These are phyloP conservation scores for Neoseiulus cucumeris DNA, from an alignment of 1,140 invertebrate species.

Conservation along the genomic window DNA sequence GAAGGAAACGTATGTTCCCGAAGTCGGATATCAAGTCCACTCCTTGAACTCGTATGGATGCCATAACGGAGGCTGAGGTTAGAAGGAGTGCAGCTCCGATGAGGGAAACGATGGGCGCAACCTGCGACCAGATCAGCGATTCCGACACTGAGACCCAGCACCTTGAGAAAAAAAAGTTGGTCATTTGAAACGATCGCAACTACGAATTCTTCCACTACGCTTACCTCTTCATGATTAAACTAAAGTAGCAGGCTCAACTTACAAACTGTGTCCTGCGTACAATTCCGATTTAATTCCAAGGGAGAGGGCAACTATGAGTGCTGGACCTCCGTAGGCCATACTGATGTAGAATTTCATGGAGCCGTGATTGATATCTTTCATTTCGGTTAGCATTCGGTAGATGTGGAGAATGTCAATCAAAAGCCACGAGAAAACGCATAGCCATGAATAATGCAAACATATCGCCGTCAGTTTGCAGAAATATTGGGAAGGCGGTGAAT, in stretches of 20 bases:
- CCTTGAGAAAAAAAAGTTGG: conserved; percentile 33
- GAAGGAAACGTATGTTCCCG: not conserved
- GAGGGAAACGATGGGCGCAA: conserved; percentile 59
- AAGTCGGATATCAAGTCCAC: not conserved
- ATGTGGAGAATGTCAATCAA: conserved; percentile 76
- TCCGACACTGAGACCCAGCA: conserved; percentile 88
- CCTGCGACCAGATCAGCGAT: conserved; percentile 69
- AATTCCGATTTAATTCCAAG: conserved; percentile 82
- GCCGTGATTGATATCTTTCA: conserved; percentile 86
- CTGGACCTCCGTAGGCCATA: conserved; percentile 82
- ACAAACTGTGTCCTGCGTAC: conserved; percentile 83
- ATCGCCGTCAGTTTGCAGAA: conserved; percentile 76
- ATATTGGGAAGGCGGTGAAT: conserved; percentile 34
- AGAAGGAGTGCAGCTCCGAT: conserved; percentile 32
- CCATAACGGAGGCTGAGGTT: conserved; percentile 2
- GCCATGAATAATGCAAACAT: conserved; percentile 73
- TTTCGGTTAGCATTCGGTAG: conserved; percentile 80
- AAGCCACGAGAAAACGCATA: conserved; percentile 70
- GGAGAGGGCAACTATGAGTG: conserved; percentile 67
- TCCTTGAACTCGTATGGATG: not conserved
- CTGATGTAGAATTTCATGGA: conserved; percentile 82
- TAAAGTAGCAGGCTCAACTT: conserved; percentile 30
- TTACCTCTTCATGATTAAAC: not conserved
- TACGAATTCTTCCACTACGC: no score
- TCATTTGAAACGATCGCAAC: not conserved